These are phyloP conservation scores for Sminthurides aquaticus DNA, from an alignment of 2,888 invertebrate species.

Conservation along the genomic window DNA sequence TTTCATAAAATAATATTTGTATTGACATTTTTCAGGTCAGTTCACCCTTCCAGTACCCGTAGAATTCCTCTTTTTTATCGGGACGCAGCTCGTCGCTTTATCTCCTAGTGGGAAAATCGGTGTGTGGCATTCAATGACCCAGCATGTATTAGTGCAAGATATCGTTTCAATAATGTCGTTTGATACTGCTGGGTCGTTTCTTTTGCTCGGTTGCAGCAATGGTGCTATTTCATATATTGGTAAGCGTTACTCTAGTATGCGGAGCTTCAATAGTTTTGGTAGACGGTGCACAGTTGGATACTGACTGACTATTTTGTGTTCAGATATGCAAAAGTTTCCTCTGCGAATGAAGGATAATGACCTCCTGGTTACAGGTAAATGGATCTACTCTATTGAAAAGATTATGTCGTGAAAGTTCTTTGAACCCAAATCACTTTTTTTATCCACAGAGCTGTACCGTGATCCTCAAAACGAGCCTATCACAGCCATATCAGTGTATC, in stretches of 20 bases:
- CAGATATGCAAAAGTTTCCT: slow-evolving; percentile 99
- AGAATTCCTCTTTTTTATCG: slow-evolving; percentile 94
- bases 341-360: slow-evolving; percentile 98
- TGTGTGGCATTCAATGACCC: slow-evolving; percentile 99
- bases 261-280: too few relatives aligned
- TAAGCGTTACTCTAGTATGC: slow-evolving; percentile 47
- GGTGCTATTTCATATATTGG: slow-evolving; percentile 96
- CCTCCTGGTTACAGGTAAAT: slow-evolving; percentile 72
- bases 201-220: slow-evolving; percentile 88
- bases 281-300: not conserved
- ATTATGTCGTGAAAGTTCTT: not conserved
- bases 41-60: slow-evolving; percentile 88
- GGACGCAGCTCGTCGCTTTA: slow-evolving; percentile 92
- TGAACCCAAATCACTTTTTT: slow-evolving; percentile 60
- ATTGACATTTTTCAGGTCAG: slow-evolving; percentile 56
- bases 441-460: slow-evolving; percentile 29
- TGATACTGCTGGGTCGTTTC: slow-evolving; percentile 92
- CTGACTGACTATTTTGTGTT: slow-evolving; percentile 41
- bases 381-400: too few relatives aligned
- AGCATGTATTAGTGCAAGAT: slow-evolving; percentile 97
- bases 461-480: slow-evolving; percentile 93
- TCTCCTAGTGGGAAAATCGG: slow-evolving; percentile 89
- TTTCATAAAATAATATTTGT: not conserved
- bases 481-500: slow-evolving; percentile 94
- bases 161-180: slow-evolving; percentile 90